Base-by-base conservation (phyloP, 2,113 vertebrate genomes). In the Elephas maximus region DNA sequence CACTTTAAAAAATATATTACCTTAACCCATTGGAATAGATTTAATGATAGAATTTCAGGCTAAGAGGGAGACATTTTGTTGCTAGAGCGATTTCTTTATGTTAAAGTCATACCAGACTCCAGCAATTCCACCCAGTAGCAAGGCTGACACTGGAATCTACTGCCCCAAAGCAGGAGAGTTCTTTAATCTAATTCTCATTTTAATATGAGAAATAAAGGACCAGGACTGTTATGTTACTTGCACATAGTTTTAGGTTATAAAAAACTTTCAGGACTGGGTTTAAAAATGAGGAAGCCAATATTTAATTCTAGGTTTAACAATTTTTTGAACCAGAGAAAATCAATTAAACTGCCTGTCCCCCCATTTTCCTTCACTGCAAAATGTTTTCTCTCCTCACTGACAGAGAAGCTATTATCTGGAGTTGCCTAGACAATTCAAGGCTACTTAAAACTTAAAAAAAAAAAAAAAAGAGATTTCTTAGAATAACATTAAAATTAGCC, bases 231-330 rank as follows among this genome's bases (percentile, higher is more conserved):
- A 83, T 51, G 24, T 69, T 37, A 91, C 23, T 78, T 37, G 21
- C 2, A 53, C 5, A 10, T 6, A 71, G 71, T 80, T 91, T 87
- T 90, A 87, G 93, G 65, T 74, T 20, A 88, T 67, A 44, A 96
- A 95, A 71, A 65, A 67, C 62, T 88, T 57, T 79, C 1, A 82
- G 28, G 17, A 33, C n/a, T 82, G 48, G 44, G 12, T 87, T 96
- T 82, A 14, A 51, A 96, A 82, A 77, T 63, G 1, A 87, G 3
- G 14, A 90, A 82, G 14, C 8, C 28, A n/a, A 30, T 76, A 48
- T 77, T 94, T 83, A 90, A 57, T 93, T 51, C 77, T 82, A 28
- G 33, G 15, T n/a, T n/a, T 83, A 90, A 76, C 60, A 93, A 87
- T 77, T 82, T 88, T 14, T 95, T 87, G 41, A 88, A 87, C 21